Base-by-base conservation (phyloP, 53 echinoderm and acorn worm species). In the Pentamera pediparva region DNA sequence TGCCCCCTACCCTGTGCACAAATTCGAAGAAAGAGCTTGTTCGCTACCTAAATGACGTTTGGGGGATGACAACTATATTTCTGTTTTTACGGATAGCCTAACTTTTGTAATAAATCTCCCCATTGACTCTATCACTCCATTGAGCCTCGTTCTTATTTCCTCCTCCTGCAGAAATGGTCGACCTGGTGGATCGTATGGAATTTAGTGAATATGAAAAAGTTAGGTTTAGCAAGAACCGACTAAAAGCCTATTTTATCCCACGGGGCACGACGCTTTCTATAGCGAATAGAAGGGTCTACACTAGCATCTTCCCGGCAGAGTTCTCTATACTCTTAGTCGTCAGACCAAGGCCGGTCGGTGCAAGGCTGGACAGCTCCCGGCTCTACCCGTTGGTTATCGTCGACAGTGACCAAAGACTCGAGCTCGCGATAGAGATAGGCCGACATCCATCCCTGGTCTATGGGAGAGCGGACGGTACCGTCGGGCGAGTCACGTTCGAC, bases 251-350 rank as follows among this genome's bases (percentile, higher is more conserved):
- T 45, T 61, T 75, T 9, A 79, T 94, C 11, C 28, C 60, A 10
- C 70, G 61, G 1, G 50, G 71, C 22, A 85, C 94, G 35, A 36
- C 69, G 3, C 49, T 94, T 12, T 72, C 75, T 34, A 74, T 82
- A 38, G 62, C 81, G 1, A 86, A 82, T 37, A 49, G 61, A 10
- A 22, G 49, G 13, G 73, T 89, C 26, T 87, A 81, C 26, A 84
- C 81, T 0, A 35, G 39, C n/a, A 74, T 43, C 17, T 94, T 94
- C 37, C 94, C 94, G 0, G 62, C 55, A 2, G 84, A 90, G 50
- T 94, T 94, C 75, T 84, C 94, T 50, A 69, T 94, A 19, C 78
- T 94, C 39, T 65, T 94, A 21, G 67, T 69, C 13, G 60, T 85
- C 41, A 94, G 79, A 56, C 90, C 94, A 0, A 81, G 35, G 34